Evolutionary conservation across 1,140 invertebrate genomes (phyloP).

Genomic region (Paracyclopina nana): DNA sequence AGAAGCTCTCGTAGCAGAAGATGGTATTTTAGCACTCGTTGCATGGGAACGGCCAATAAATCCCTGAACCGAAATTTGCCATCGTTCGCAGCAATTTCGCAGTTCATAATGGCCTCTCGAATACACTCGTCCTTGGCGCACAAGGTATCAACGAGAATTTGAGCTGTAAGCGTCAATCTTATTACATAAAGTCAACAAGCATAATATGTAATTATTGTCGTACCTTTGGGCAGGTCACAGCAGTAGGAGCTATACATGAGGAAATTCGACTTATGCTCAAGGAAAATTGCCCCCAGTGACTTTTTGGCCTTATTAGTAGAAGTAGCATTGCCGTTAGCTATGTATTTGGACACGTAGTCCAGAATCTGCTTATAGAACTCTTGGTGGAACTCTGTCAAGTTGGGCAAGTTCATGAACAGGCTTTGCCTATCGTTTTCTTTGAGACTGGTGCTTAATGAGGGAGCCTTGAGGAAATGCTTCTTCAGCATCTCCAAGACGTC

Average conservation of each 20-base stretch:
- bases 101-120: conserved; percentile 30
- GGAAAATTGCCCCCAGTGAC: conserved; percentile 38
- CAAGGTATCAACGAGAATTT: conserved; percentile 49
- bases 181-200: no score
- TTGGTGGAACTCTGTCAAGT: conserved; percentile 4
- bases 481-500: conserved; percentile 75
- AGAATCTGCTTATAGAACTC: conserved; percentile 7
- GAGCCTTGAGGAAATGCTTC: conserved; percentile 55
- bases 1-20: conserved; percentile 75
- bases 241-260: conserved; percentile 89
- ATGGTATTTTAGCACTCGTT: conserved; percentile 91
- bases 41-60: conserved; percentile 90
- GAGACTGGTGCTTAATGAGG: conserved; percentile 36
- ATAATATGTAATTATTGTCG: no score
- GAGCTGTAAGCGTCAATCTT: no score
- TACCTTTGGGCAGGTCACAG: conserved; percentile 61
- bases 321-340: no score
- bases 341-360: conserved; percentile 22
- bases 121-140: conserved; percentile 39
- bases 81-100: conserved; percentile 77
- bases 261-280: conserved; percentile 69
- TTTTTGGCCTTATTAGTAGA: background rate
- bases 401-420: conserved; percentile 10
- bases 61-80: conserved; percentile 84
- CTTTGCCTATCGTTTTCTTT: conserved; percentile 4